These are phyloP conservation scores for Synergus gifuensis DNA, from an alignment of 2,888 invertebrate genomes.

Conservation along the genomic window DNA sequence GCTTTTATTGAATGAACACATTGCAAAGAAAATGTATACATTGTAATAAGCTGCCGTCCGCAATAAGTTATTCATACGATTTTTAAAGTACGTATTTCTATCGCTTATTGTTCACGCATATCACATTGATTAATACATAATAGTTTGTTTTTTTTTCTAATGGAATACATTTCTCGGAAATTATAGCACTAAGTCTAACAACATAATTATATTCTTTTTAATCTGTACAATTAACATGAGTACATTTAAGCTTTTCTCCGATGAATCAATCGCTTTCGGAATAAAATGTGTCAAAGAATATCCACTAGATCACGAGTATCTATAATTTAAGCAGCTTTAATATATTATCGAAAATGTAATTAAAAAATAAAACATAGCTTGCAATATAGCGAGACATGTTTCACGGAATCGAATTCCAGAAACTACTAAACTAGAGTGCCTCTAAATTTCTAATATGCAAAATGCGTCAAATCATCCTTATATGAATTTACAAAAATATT, in stretches of 20 bases:
- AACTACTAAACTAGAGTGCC: not conserved
- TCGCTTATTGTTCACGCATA: constrained; percentile 3
- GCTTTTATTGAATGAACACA: constrained; percentile 24
- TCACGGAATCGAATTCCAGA: not conserved
- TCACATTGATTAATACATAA: constrained; percentile 34
- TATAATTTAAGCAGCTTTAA: not conserved
- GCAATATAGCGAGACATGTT: not conserved
- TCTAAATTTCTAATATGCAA: not conserved
- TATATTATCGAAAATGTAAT: not conserved
- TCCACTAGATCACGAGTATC: not conserved
- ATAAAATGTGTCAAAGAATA: not conserved
- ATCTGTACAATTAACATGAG: constrained; percentile 32
- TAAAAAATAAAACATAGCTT: not conserved
- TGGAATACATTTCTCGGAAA: constrained; percentile 8
- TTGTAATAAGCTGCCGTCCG: not conserved
- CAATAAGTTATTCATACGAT: constrained; percentile 23
- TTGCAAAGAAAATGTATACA: constrained; percentile 24
- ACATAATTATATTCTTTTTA: constrained; percentile 29
- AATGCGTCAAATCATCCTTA: constrained; percentile 9
- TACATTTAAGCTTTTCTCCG: no score
- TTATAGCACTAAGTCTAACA: constrained; percentile 13
- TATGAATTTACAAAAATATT: constrained; percentile 15
- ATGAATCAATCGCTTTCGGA: not conserved
- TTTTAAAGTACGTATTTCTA: constrained; percentile 17
- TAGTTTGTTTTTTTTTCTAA: constrained; percentile 17